Base-by-base conservation (phyloP, 2,113 vertebrate genomes). In the Atlantisia rogersi region DNA sequence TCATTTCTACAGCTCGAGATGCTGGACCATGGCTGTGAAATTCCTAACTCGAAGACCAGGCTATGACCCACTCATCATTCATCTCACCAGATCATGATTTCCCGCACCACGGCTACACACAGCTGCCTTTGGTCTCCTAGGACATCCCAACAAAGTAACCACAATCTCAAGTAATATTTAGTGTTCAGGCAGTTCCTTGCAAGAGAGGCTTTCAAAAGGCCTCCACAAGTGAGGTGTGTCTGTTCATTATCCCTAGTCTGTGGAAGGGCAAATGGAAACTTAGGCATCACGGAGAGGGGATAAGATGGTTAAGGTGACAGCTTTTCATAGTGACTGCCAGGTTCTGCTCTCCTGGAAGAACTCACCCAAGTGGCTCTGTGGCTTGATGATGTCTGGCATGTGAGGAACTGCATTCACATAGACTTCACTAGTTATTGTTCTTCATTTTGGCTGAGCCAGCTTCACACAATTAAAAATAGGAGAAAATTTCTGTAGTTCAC, bases 31-130 rank as follows among this genome's bases (percentile, higher is more conserved):
- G 77, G 58, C 94, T 91, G 91, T 85, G 88, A 94, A 96, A 94
- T 95, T 94, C 91, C 96, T 82, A 22, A 73, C 63, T 67, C 65
- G 28, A 82, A 89, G 89, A 82, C 26, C 81, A 87, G 83, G 81
- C 63, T 77, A 92, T 83, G 86, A 52, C 81, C 70, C 86, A 96
- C 28, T 44, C 12, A 0, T 90, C 91, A 88, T 86, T 94, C 94
- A 94, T 94, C 94, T 89, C 44, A 48, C 50, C 20, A 29, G 58
- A 62, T 37, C 5, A 9, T n/a, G 62, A 19, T 78, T 96, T 94
- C 86, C 86, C 28, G 1, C 64, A 81, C 29, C 56, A 46, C 31
- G 22, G 21, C 46, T 71, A 15, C 28, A 46, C 0, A 3, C 44
- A 91, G 32, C 28, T 90, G 56, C 46, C 67, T 79, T 91, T 94